phyloP scores from a whole-genome alignment of 2,797 vertebrate genomes.

The Pelobates cultripes region DNA sequence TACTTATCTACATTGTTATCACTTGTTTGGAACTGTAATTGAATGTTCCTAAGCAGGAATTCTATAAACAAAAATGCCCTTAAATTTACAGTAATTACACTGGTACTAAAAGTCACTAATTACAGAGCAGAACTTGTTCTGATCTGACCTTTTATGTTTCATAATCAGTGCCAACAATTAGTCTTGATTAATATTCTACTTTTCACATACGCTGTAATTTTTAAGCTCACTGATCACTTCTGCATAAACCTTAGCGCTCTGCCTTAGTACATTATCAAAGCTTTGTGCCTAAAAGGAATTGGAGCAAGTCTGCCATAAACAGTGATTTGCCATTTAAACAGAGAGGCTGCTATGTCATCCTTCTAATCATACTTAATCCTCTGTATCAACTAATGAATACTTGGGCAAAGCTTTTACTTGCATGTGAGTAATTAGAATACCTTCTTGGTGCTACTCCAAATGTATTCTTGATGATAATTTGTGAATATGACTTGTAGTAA shows the following conservation, averaged over 20 bases:
- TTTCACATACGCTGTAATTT: slow-evolving; percentile 84
- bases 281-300: slow-evolving; percentile 65
- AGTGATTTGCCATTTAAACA: slow-evolving; percentile 71
- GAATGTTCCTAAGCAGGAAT: slow-evolving; percentile 59
- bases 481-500: slow-evolving; percentile 62
- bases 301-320: slow-evolving; percentile 72
- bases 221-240: slow-evolving; percentile 72
- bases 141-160: slow-evolving; percentile 71
- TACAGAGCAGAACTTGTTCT: slow-evolving; percentile 67
- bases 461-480: slow-evolving; percentile 71
- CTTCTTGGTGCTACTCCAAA: slow-evolving; percentile 72
- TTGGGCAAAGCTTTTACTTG: slow-evolving; percentile 72
- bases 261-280: slow-evolving; percentile 68
- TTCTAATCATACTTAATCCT: slow-evolving; percentile 79
- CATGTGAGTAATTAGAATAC: slow-evolving; percentile 71
- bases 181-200: slow-evolving; percentile 88
- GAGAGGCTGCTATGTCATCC: slow-evolving; percentile 70
- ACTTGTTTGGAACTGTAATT: slow-evolving; percentile 36
- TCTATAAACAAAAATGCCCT: slow-evolving; percentile 64
- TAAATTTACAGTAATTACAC: slow-evolving; percentile 73
- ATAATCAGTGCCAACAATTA: slow-evolving; percentile 84
- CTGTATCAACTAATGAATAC: slow-evolving; percentile 79
- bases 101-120: slow-evolving; percentile 71
- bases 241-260: slow-evolving; percentile 63
- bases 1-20: slow-evolving; percentile 37